phyloP scores from a whole-genome alignment of 1,140 invertebrate species.

The Portunus trituberculatus region DNA sequence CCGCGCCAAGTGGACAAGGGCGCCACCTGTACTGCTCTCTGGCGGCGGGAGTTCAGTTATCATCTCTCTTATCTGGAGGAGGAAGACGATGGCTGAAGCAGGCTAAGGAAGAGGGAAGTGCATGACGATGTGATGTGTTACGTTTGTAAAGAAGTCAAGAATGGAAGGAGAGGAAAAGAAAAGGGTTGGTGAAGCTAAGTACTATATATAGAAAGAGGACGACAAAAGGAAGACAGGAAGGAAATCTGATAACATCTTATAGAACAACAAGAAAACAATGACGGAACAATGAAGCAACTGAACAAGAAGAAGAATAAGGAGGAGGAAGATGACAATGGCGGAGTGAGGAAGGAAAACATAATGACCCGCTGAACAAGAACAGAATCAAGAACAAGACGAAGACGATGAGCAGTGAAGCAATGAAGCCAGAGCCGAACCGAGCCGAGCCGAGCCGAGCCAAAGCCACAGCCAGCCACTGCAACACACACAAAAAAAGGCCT shows the following conservation, averaged over 20 bases:
- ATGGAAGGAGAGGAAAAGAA: neutral
- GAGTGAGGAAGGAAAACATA: neutral
- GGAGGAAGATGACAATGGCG: neutral
- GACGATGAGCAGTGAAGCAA: neutral
- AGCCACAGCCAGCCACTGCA: neutral
- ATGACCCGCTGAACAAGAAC: neutral
- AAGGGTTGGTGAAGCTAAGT: neutral
- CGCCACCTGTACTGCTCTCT: neutral
- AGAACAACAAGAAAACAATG: too few species aligned
- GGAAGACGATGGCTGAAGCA: neutral
- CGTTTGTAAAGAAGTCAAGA: too few species aligned
- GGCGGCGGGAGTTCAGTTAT: neutral
- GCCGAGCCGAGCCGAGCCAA: neutral
- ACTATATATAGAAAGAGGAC: neutral
- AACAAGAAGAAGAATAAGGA: neutral
- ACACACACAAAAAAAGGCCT: neutral
- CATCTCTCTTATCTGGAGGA: neutral
- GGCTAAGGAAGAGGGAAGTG: too few species aligned
- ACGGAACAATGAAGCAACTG: too few species aligned
- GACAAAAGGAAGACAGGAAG: neutral
- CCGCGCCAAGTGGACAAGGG: neutral
- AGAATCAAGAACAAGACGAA: neutral
- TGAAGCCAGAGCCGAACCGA: neutral
- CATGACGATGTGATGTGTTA: too few species aligned
- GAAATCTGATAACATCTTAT: neutral